Base-by-base conservation (phyloP, 2,888 invertebrate genomes). In the Mesoligia furuncula region DNA sequence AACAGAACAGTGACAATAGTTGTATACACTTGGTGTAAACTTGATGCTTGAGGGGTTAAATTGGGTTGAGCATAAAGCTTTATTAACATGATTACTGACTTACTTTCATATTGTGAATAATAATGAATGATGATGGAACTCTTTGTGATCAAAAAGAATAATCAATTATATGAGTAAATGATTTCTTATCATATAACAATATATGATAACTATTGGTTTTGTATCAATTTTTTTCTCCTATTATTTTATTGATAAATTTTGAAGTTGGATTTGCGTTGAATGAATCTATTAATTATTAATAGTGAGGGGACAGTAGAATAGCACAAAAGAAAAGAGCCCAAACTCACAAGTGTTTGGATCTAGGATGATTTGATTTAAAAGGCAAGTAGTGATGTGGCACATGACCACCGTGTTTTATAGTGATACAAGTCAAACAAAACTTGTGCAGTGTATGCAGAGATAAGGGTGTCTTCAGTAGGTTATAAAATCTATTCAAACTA, bases 401-500 rank as follows among this genome's bases (percentile, higher is more conserved):
- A 75, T 17, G 15, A 45, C 11, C 15, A 36, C 1, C 1, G 1
- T 65, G 6, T 59, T 64, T 39, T 42, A 15, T 20, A 48, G 17
- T 39, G 5, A 11, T 57, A 2, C 4, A 11, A 36, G 31, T 48
- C 20, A 70, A 57, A 24, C 13, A 70, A 57, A 66, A 24, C 17
- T 45, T 61, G 13, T 69, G 27, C 51, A 61, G 17, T 39, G 6
- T 68, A 6, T 11, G 6, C 20, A 24, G 15, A 51, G 42, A 27
- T 31, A 51, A 57, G 31, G 20, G 17, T 65, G 24, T 80, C 27
- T 36, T 27, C 27, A 20, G 17, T 36, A 80, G 27, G n/a, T 45
- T 64, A n/a, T 31, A 45, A 36, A 64, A 54, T n/a, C 15, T 61
- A 59, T 54, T 75, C 13, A 48, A 62, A 67, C 45, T 70, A 8